These are phyloP conservation scores for Drepanosiphum platanoidis DNA, from an alignment of 2,888 invertebrate species.

Conservation along the genomic window DNA sequence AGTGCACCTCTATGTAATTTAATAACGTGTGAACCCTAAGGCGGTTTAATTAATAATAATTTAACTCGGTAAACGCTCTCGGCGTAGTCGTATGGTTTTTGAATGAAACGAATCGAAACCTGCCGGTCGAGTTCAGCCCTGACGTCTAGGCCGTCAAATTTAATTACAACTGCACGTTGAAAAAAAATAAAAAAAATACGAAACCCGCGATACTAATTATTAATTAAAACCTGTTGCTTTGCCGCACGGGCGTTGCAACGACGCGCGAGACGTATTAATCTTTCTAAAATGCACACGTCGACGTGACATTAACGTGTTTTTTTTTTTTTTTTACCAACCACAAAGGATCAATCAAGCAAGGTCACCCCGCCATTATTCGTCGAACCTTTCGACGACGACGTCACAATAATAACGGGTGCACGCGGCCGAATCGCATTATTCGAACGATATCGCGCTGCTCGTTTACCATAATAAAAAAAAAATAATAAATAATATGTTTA, in stretches of 20 bases:
- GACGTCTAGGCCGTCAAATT: constrained; percentile 57
- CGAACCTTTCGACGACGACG: neutral
- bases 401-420: neutral
- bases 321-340: constrained; percentile 8
- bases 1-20: neutral
- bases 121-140: constrained; percentile 50
- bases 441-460: too few species aligned
- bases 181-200: too few species aligned
- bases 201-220: constrained; percentile 25
- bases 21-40: neutral
- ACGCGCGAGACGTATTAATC: constrained; percentile 6
- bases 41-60: neutral
- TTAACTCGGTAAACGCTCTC: neutral
- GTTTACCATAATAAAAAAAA: too few species aligned
- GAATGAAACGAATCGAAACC: constrained; percentile 32
- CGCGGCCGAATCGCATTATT: too few species aligned
- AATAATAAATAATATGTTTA: too few species aligned
- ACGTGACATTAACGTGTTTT: neutral
- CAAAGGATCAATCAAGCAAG: constrained; percentile 1
- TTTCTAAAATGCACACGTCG: constrained; percentile 4
- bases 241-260: neutral
- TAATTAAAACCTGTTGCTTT: constrained; percentile 43
- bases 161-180: constrained; percentile 35
- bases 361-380: neutral
- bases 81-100: neutral